phyloP scores from a whole-genome alignment of 2,797 vertebrate species.

The Clarias fuscus region DNA sequence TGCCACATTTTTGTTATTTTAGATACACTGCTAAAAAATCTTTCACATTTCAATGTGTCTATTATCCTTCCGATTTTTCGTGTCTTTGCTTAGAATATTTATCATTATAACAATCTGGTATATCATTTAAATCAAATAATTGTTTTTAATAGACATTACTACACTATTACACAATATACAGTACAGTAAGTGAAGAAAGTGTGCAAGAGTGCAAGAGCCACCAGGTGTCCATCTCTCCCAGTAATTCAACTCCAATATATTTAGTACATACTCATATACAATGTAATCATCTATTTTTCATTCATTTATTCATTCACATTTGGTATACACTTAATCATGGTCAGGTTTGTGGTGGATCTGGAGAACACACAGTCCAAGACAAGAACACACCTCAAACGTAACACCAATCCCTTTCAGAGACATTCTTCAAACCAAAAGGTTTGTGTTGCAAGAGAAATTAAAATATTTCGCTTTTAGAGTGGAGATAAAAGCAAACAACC shows the following conservation, averaged over 20 bases:
- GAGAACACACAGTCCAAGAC: neutral
- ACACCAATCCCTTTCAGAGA: neutral
- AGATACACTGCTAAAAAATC: neutral
- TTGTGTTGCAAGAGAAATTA: too few relatives aligned
- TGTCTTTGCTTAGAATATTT: neutral
- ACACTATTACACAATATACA: neutral
- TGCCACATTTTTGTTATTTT: slow-evolving; percentile 16
- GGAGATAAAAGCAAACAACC: too few relatives aligned
- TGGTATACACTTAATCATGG: too few relatives aligned
- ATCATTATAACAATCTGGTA: neutral
- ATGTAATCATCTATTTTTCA: neutral
- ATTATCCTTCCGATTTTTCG: neutral
- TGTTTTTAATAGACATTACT: neutral
- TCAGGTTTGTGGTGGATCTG: neutral
- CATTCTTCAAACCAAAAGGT: too few relatives aligned
- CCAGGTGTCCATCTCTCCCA: neutral
- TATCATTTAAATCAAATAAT: neutral
- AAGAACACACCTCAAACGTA: neutral
- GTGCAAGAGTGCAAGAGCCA: neutral
- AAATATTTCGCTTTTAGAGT: too few relatives aligned
- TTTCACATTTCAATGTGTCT: neutral
- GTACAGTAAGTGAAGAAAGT: neutral
- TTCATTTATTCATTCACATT: neutral
- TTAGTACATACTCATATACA: neutral
- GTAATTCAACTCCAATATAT: neutral